Evolutionary conservation across 2,113 vertebrate genomes (phyloP).

Genomic region (Fregata magnificens): DNA sequence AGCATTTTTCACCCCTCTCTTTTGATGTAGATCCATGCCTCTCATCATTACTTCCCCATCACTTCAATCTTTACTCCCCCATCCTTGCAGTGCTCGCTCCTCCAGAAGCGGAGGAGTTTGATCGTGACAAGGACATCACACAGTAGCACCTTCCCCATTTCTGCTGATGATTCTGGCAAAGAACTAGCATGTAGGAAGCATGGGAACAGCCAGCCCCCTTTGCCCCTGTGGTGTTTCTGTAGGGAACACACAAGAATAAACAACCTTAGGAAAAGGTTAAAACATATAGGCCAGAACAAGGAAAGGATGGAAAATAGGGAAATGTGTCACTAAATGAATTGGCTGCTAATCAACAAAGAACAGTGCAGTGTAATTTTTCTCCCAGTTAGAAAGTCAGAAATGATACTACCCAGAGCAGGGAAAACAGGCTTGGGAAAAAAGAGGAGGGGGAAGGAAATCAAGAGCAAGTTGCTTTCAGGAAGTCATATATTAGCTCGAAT

Average conservation of each 20-base stretch:
- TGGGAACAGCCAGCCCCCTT: not conserved
- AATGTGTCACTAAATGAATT: not conserved
- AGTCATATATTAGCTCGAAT: not conserved
- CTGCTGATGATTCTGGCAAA: not conserved
- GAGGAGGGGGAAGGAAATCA: not conserved
- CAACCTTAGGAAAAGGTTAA: not conserved
- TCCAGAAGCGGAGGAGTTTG: not conserved
- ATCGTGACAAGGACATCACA: not conserved
- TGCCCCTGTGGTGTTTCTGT: not conserved
- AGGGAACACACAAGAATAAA: not conserved
- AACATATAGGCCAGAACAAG: not conserved
- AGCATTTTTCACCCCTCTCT: not conserved
- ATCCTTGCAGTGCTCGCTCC: not conserved
- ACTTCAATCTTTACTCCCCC: not conserved
- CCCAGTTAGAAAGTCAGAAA: not conserved
- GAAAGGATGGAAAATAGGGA: not conserved
- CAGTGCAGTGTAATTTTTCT: not conserved
- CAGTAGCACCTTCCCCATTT: not conserved
- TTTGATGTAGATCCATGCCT: not conserved
- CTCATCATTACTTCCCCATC: not conserved
- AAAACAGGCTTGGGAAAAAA: not conserved
- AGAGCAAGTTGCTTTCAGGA: not conserved
- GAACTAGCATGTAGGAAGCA: not conserved
- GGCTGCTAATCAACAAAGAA: not conserved
- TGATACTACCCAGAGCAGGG: not conserved